These are phyloP conservation scores for Lasius fuliginosus DNA, from an alignment of 2,888 invertebrate species.

Conservation along the genomic window DNA sequence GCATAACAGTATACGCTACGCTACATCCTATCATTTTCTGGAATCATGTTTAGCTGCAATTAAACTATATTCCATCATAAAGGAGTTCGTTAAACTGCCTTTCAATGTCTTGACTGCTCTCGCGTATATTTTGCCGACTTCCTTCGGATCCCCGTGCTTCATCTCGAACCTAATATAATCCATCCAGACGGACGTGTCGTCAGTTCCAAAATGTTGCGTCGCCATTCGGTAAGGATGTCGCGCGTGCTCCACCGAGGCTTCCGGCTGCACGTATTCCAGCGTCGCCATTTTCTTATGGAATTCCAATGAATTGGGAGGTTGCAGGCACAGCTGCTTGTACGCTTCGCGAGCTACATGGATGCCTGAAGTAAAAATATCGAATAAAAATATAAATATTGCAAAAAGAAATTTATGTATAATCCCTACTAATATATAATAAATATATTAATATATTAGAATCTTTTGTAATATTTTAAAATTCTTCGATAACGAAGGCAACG, in stretches of 20 bases:
- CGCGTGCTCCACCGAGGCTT: slow-evolving; percentile 82
- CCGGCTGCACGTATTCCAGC: slow-evolving; percentile 86
- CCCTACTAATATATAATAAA: not conserved
- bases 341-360: slow-evolving; percentile 88
- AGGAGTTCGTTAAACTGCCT: slow-evolving; percentile 87
- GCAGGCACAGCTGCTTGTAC: slow-evolving; percentile 88
- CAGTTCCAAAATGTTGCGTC: slow-evolving; percentile 90
- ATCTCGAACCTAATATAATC: slow-evolving; percentile 91
- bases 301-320: slow-evolving; percentile 89
- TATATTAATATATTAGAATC: not conserved
- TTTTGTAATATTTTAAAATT: not conserved
- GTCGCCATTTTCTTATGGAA: slow-evolving; percentile 89
- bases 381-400: not conserved
- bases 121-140: slow-evolving; percentile 88
- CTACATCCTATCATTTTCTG: slow-evolving; percentile 30
- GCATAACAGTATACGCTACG: not conserved
- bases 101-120: slow-evolving; percentile 89
- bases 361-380: slow-evolving; percentile 77
- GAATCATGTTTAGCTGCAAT: slow-evolving; percentile 85
- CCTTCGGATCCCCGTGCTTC: slow-evolving; percentile 88
- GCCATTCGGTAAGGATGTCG: slow-evolving; percentile 89
- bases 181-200: slow-evolving; percentile 91
- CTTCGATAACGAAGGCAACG: not conserved
- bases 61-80: slow-evolving; percentile 87
- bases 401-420: not conserved